phyloP scores from a whole-genome alignment of 1,140 invertebrate species.

The Galendromus occidentalis region DNA sequence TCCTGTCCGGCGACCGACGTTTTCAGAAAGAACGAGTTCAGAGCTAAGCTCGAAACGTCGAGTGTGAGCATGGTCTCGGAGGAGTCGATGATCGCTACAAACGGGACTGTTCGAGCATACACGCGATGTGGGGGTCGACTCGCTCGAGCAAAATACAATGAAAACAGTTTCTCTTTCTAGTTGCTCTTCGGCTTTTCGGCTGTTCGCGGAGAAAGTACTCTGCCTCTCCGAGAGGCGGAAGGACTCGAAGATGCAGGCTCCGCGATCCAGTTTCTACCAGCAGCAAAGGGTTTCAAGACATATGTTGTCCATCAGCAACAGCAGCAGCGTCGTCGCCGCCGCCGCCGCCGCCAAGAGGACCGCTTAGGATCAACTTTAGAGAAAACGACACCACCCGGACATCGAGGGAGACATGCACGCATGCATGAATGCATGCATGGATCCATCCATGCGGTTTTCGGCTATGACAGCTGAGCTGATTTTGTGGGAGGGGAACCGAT shows the following conservation, averaged over 20 bases:
- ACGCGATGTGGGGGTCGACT: too few relatives aligned
- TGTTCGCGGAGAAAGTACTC: neutral
- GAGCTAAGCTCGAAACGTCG: too few relatives aligned
- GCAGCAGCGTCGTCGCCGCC: neutral
- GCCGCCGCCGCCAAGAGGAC: neutral
- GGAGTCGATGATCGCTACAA: neutral
- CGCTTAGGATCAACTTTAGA: neutral
- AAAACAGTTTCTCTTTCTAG: slow-evolving; percentile 10
- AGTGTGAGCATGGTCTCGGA: neutral
- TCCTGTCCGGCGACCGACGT: too few relatives aligned
- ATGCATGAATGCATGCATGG: too few relatives aligned
- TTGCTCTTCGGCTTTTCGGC: neutral
- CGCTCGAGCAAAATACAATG: neutral
- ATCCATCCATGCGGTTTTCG: too few relatives aligned
- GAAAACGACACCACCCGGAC: too few relatives aligned
- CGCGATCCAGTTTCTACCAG: neutral
- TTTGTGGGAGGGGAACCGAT: neutral
- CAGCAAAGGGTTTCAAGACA: slow-evolving; percentile 6
- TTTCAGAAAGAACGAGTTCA: too few relatives aligned
- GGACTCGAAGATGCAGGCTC: neutral
- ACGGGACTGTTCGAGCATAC: too few relatives aligned
- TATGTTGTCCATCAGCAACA: neutral
- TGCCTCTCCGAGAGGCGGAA: too few relatives aligned
- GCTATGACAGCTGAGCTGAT: neutral
- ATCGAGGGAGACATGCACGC: too few relatives aligned